Conservation (phyloP, 2,888 invertebrate genomes). For the Drosophila formosana region DNA sequence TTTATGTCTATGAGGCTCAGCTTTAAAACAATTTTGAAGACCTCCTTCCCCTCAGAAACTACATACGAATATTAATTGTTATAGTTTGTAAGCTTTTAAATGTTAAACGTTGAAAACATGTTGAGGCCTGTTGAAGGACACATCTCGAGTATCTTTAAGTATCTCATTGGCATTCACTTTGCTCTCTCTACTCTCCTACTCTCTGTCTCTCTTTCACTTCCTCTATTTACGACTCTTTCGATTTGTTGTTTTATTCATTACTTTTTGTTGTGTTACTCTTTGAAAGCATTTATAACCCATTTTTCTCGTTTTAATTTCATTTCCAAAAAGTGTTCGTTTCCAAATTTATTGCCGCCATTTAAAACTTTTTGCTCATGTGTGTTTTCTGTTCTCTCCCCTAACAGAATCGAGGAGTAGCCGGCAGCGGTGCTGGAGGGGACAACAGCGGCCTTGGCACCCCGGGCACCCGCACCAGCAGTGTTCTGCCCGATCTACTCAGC, state of each 20-base stretch:
- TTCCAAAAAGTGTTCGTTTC: conserved; percentile 39
- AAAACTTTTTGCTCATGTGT: conserved; percentile 31
- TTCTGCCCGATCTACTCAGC: conserved; percentile 97
- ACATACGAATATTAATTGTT: conserved; percentile 39
- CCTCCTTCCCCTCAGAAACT: neutral
- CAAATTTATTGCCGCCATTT: conserved; percentile 45
- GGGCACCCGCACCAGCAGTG: conserved; percentile 94
- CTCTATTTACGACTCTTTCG: conserved; percentile 29
- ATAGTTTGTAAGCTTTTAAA: conserved; percentile 49
- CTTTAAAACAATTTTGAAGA: conserved; percentile 74
- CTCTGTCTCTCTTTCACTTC: conserved; percentile 10
- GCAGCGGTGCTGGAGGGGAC: conserved; percentile 64
- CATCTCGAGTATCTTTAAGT: conserved; percentile 54
- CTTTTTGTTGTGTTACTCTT: conserved; percentile 54
- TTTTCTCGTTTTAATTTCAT: conserved; percentile 55
- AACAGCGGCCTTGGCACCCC: conserved; percentile 87
- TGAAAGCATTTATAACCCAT: conserved; percentile 61
- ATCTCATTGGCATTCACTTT: conserved; percentile 81
- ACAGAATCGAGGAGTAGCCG: conserved; percentile 61
- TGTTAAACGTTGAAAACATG: conserved; percentile 24
- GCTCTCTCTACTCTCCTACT: conserved; percentile 15
- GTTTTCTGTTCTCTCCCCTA: conserved; percentile 11
- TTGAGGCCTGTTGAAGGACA: conserved; percentile 21
- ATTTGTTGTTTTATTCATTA: conserved; percentile 56
- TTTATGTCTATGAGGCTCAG: conserved; percentile 38